Conservation (phyloP, 2,888 invertebrate species). For the Eumacrocentrus americanus region DNA sequence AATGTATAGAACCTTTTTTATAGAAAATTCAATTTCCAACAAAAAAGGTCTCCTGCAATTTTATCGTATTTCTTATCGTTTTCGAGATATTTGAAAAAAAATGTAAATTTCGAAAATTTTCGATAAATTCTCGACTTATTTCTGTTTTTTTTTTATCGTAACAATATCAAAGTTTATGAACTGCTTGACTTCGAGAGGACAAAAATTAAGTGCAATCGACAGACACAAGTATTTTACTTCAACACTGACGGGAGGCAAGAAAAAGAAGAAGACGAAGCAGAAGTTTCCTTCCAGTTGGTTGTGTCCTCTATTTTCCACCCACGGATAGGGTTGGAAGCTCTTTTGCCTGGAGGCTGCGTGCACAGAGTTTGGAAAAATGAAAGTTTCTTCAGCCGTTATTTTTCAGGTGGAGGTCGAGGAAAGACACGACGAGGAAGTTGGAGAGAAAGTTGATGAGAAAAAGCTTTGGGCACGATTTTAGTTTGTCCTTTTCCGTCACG, state of each 20-base stretch:
- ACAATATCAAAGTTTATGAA: background rate
- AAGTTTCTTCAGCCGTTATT: slow-evolving; percentile 25
- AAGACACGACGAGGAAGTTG: slow-evolving; percentile 9
- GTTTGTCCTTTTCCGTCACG: background rate
- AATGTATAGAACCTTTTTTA: too few relatives aligned
- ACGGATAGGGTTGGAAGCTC: slow-evolving; percentile 21
- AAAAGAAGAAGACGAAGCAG: too few relatives aligned
- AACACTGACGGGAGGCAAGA: background rate
- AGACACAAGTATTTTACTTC: slow-evolving; percentile 1
- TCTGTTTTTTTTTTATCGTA: too few relatives aligned
- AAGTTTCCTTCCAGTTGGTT: slow-evolving; percentile 7
- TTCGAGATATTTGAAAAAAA: too few relatives aligned
- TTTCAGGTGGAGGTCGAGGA: slow-evolving; percentile 16
- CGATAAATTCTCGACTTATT: too few relatives aligned
- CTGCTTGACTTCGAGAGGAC: background rate
- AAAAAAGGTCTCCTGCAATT: too few relatives aligned
- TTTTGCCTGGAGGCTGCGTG: slow-evolving; percentile 12
- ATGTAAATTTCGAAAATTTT: too few relatives aligned
- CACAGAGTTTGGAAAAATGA: slow-evolving; percentile 22
- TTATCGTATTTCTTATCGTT: too few relatives aligned
- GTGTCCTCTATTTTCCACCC: background rate
- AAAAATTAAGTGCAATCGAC: background rate
- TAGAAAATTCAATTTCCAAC: too few relatives aligned
- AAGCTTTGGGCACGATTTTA: slow-evolving; percentile 12
- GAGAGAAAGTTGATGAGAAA: slow-evolving; percentile 19